Base-by-base conservation (phyloP, 2,797 vertebrate species). In the Sebastes cheni region DNA sequence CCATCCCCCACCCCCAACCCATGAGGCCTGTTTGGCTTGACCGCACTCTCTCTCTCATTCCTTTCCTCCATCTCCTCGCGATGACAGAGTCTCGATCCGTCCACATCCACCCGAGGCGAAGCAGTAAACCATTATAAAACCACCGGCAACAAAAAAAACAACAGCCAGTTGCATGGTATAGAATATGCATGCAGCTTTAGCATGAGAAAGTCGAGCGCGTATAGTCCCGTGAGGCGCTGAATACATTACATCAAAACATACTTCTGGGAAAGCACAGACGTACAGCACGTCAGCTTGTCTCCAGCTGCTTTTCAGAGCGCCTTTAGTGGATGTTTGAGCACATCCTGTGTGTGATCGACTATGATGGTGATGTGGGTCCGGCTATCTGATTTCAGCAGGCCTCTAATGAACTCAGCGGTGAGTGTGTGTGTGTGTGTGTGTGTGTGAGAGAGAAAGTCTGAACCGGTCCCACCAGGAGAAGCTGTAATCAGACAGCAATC, bases 401-500 rank as follows among this genome's bases (percentile, higher is more conserved):
- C 59, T 69, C 46, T 72, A 30, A 82, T 64, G 75, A 85, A 77
- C 39, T 70, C 25, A 29, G 25, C 16, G 39, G 27, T 50, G 7
- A 6, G 42, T 50, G 16, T 42, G 16, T 14, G 36, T 36, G 39
- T 42, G 13, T 52, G 42, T 25, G 7, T 46, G 58, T 18, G 5
- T 59, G 10, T 86, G 27, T 70, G 27, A 55, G 50, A 46, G 69
- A 86, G 67, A 84, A 55, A 6, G 25, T 73, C 62, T 80, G 55
- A 82, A 61, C 39, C 42, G 5, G 8, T 83, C 90, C 80, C 77
- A 73, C 61, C 56, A 79, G 79, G 78, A 89, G 83, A 79, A 83
- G 79, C 80, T 86, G 77, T 83, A 93, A 93, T 94, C 89, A 91
- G 84, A 82, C 85, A 73, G 86, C 86, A 92, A 92, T 92, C 90